Evolutionary conservation across 1,140 invertebrate genomes (phyloP).

Genomic region (Steinernema feltiae): DNA sequence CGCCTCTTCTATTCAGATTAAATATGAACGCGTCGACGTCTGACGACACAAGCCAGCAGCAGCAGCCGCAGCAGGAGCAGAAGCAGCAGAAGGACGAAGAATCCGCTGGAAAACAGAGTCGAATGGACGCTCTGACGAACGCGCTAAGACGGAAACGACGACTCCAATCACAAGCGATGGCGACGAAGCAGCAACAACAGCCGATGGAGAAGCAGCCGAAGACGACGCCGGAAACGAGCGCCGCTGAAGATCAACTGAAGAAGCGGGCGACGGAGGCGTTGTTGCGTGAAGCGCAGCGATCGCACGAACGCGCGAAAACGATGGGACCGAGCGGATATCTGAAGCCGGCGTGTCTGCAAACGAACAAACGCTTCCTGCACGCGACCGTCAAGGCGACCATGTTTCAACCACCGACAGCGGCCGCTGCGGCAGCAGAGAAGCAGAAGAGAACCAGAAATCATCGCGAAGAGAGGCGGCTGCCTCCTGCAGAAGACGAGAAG

Average conservation of each 20-base stretch:
- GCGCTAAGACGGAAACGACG: background rate
- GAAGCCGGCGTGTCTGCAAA: background rate
- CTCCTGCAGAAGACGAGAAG: no score
- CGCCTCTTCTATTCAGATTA: no score
- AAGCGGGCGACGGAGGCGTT: background rate
- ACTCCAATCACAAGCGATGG: background rate
- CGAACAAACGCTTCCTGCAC: slow-evolving; percentile 4
- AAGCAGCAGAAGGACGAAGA: no score
- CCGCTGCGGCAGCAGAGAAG: background rate
- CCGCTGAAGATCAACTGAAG: background rate
- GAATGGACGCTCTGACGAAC: background rate
- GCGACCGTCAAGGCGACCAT: background rate
- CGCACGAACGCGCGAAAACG: background rate
- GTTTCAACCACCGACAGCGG: background rate
- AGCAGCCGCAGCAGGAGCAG: no score
- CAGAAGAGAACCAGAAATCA: no score
- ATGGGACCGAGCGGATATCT: background rate
- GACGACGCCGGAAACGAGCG: background rate
- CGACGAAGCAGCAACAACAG: background rate
- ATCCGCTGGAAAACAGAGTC: background rate
- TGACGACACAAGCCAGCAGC: background rate
- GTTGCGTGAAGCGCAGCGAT: background rate
- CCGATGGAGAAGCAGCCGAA: background rate
- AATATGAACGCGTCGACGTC: no score
- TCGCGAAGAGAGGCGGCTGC: no score